Conservation (phyloP, 2,113 vertebrate species). For the Labrus mixtus region DNA sequence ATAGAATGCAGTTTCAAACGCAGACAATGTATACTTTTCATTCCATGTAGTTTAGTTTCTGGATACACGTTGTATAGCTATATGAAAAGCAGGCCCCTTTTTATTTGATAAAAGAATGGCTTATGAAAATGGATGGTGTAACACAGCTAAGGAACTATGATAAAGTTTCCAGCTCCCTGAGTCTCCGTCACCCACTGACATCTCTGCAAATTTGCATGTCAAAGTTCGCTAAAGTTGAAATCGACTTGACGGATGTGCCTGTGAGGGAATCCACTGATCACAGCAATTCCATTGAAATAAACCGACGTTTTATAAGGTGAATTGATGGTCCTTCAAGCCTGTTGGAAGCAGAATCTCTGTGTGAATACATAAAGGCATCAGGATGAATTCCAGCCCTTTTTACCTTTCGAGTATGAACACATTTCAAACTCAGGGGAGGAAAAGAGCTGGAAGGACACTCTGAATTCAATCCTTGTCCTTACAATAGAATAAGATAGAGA, state of each 20-base stretch:
- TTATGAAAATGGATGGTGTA: not conserved
- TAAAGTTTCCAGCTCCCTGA: not conserved
- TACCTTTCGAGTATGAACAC: not conserved
- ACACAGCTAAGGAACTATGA: not conserved
- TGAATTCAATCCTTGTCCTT: constrained; percentile 13
- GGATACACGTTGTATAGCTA: too few species aligned
- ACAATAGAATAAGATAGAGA: not conserved
- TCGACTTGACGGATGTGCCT: not conserved
- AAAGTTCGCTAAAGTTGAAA: not conserved
- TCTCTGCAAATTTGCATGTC: not conserved
- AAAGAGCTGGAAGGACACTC: not conserved
- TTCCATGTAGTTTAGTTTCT: too few species aligned
- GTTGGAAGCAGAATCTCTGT: not conserved
- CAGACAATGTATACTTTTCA: too few species aligned
- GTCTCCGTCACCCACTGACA: not conserved
- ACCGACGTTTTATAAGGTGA: not conserved
- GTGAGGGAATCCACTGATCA: not conserved
- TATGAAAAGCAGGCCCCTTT: not conserved
- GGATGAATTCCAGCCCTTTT: not conserved
- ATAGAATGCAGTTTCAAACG: too few species aligned
- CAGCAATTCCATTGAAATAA: not conserved
- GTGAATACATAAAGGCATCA: not conserved
- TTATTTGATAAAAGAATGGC: not conserved
- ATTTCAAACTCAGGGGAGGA: not conserved
- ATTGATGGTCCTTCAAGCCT: not conserved